Conservation (phyloP, 2,797 vertebrate species). For the Falco concolor region DNA sequence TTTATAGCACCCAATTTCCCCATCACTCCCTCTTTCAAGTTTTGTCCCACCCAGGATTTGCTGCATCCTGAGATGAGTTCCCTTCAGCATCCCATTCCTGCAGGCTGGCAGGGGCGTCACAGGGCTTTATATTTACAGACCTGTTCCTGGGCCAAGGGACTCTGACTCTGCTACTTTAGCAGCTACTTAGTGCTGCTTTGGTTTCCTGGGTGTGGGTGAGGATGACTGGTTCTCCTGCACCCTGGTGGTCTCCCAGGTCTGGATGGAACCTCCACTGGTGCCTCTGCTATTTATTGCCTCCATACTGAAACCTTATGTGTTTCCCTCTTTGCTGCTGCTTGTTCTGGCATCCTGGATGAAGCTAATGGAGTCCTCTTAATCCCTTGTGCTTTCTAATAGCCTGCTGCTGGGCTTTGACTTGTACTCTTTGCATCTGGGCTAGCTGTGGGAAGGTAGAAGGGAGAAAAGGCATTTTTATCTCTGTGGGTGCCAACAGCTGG, state of each 20-base stretch:
- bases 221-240: neutral
- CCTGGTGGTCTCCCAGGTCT: neutral
- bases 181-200: neutral
- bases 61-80: neutral
- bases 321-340: neutral
- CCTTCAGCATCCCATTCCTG: neutral
- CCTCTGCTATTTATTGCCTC: neutral
- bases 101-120: neutral
- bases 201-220: neutral
- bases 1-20: neutral
- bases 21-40: neutral
- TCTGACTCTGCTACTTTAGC: neutral
- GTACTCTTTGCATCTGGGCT: neutral
- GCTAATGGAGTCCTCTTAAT: neutral
- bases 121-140: neutral
- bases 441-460: neutral
- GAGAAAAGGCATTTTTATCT: neutral
- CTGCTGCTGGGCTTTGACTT: neutral
- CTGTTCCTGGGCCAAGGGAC: neutral
- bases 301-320: neutral
- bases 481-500: neutral
- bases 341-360: neutral
- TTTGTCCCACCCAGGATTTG: neutral
- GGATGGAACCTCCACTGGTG: neutral
- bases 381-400: neutral